Percentiles rank a stretch among this genome's conserved stretches.
phyloP scores from a whole-genome alignment of 2,797 vertebrate genomes.

The Microhierax caerulescens region DNA sequence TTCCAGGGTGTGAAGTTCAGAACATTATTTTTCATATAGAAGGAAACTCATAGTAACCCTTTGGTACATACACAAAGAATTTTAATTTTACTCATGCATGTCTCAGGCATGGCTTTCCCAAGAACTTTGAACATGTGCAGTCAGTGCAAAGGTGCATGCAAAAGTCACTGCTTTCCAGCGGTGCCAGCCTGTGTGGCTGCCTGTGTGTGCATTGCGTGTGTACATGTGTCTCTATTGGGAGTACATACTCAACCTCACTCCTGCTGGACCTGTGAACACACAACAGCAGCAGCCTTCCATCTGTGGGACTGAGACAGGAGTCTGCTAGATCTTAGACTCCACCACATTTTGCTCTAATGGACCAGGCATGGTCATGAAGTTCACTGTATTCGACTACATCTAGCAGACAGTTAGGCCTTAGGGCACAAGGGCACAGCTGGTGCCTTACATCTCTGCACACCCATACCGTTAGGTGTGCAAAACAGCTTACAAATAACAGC shows the following conservation, averaged over 20 bases:
- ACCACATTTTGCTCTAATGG: not conserved
- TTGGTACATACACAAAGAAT: not conserved
- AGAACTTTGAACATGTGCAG: not conserved
- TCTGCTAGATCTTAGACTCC: not conserved
- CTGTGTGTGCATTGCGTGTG: not conserved
- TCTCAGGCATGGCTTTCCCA: not conserved
- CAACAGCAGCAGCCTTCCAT: not conserved
- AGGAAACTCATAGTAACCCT: not conserved
- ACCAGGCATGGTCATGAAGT: not conserved
- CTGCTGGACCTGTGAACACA: not conserved
- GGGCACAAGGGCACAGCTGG: not conserved
- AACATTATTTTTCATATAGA: not conserved
- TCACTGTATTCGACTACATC: not conserved
- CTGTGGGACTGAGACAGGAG: no score
- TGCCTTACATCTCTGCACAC: not conserved
- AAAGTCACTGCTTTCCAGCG: not conserved
- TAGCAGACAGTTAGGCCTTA: not conserved
- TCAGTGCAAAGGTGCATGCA: not conserved
- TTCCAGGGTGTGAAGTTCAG: not conserved
- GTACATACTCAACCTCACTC: not conserved
- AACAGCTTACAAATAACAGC: not conserved
- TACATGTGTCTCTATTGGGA: not conserved
- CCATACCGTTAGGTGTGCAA: not conserved
- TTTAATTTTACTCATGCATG: not conserved
- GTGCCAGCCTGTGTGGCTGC: rapidly evolving